A percentile compares a stretch with the other conserved stretches of the same genome.
phyloP scores from a whole-genome alignment of 2,888 invertebrate genomes.

The Xestoiulus laeticollis region DNA sequence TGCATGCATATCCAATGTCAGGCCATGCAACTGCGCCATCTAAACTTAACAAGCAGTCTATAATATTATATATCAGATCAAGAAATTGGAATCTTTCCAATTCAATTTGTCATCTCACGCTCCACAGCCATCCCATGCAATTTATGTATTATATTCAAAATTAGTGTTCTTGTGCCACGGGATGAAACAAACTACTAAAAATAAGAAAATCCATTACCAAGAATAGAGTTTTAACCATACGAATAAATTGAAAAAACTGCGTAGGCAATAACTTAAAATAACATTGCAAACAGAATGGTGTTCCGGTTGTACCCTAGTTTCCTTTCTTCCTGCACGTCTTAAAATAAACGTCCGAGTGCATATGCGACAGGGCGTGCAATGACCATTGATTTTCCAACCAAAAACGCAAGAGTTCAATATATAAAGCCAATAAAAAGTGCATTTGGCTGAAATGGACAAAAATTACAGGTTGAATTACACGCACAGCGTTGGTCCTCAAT shows the following conservation, averaged over 20 bases:
- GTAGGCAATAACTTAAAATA: not conserved
- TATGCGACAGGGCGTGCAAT: constrained; percentile 1
- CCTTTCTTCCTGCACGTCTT: not conserved
- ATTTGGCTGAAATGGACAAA: not conserved
- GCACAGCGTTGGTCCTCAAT: not conserved
- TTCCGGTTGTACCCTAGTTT: too few species aligned
- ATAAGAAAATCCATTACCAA: not conserved
- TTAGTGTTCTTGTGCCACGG: not conserved
- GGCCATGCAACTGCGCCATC: not conserved
- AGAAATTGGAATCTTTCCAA: not conserved
- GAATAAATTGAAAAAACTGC: not conserved
- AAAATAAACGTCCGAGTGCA: constrained; percentile 1
- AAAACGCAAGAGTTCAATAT: not conserved
- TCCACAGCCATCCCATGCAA: not conserved
- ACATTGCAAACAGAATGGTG: not conserved
- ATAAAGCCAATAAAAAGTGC: not conserved
- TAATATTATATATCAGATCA: not conserved
- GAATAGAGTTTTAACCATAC: not conserved
- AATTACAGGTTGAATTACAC: constrained; percentile 9
- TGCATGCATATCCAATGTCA: not conserved
- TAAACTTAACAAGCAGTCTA: not conserved
- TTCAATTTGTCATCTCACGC: not conserved
- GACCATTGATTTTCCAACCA: not conserved
- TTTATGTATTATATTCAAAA: constrained; percentile 1
- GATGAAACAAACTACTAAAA: not conserved